Evolutionary conservation across 2,113 vertebrate species (phyloP), one percentile per base, ranked within the genome.

Genomic region (Oryzias celebensis): DNA sequence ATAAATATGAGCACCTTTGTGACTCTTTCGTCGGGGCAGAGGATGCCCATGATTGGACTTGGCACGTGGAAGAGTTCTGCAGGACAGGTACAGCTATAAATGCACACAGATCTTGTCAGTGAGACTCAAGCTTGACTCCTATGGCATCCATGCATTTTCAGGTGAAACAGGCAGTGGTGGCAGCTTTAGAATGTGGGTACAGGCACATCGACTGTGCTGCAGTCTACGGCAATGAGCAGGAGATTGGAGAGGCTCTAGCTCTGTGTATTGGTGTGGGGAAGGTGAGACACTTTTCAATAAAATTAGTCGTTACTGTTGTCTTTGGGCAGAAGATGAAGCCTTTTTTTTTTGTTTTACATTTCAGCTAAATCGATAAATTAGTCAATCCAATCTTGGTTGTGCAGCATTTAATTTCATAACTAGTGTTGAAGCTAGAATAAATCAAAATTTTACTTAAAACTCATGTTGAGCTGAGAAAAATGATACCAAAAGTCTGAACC

Each of bases 141-240:
- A n/a, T 56, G 61, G 16, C 45, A 15, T 52, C 15, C 2, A 0
- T 64, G 52, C 53, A 42, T 52, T 45, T 28, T 63, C 77, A 92
- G 91, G 89, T 91, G 60, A 91, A 88, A 66, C 83, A 88, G 75
- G 88, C 92, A 0, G 88, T 93, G 62, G 62, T 91, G 62, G 66
- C 77, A 36, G 91, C 91, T 53, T 80, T 93, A 28, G 88, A 90
- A 68, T 86, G 85, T 24, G 91, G 90, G 3, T 93, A 93, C 81
- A 88, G 82, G 62, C 90, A 93, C 81, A 74, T 92, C 3, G 92
- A 93, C 77, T 92, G 91, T 20, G 91, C 92, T 26, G 87, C 85
- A 7, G 88, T 80, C 18, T 93, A 93, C 65, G 42, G 81, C 50
- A 93, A 93, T 31, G 91, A 93, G 44, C 66, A 72, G 60, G 91